These are phyloP conservation scores for Pandemis corylana DNA, from an alignment of 2,888 invertebrate species.

Conservation along the genomic window DNA sequence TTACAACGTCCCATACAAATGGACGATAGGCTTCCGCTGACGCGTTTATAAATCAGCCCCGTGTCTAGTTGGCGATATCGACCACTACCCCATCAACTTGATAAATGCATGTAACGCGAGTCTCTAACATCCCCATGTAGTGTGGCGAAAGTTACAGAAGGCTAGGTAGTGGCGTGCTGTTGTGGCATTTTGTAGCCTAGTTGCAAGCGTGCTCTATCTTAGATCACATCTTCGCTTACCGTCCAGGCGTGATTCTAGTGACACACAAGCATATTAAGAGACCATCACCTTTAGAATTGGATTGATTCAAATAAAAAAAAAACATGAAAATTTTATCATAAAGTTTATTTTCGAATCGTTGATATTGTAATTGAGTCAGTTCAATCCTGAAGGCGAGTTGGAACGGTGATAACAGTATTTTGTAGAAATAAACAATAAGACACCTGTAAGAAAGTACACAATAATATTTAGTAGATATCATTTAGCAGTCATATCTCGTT, in stretches of 20 bases:
- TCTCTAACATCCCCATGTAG: conserved; percentile 56
- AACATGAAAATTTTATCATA: no score
- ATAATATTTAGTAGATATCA: not conserved
- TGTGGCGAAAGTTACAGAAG: conserved; percentile 37
- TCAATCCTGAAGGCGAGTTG: no score
- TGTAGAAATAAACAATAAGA: no score
- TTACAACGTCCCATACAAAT: conserved; percentile 63
- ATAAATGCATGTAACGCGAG: conserved; percentile 73
- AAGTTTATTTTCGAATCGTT: no score
- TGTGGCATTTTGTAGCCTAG: not conserved
- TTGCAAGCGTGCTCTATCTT: not conserved
- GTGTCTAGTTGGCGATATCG: conserved; percentile 62
- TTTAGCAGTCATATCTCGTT: not conserved
- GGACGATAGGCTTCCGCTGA: conserved; percentile 65
- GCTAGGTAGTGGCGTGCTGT: not conserved
- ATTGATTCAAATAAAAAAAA: no score
- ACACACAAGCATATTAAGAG: no score
- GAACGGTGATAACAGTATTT: no score
- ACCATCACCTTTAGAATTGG: no score
- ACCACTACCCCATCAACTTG: conserved; percentile 68
- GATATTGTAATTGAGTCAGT: no score
- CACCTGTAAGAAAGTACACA: not conserved
- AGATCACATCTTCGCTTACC: not conserved
- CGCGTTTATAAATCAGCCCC: conserved; percentile 69
- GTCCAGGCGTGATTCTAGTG: not conserved